phyloP scores from a whole-genome alignment of 2,797 vertebrate species.

The Gobionotothen gibberifrons region DNA sequence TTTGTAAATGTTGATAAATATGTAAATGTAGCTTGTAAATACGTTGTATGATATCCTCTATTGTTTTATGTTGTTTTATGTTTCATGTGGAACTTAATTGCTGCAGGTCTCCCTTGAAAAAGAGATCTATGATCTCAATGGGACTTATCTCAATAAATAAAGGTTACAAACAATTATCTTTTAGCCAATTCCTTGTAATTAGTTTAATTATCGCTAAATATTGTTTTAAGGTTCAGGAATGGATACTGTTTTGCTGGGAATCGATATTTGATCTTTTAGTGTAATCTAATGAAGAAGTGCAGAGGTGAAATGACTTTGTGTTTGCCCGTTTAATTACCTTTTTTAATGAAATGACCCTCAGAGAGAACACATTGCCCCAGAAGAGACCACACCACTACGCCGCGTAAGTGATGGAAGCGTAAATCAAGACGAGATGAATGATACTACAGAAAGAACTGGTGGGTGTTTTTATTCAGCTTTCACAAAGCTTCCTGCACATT shows the following conservation, averaged over 20 bases:
- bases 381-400: conserved; percentile 33
- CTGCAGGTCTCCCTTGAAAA: too few species aligned
- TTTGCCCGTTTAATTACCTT: neutral
- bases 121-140: too few species aligned
- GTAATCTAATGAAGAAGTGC: neutral
- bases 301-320: neutral
- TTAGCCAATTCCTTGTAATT: too few species aligned
- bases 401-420: conserved; percentile 60
- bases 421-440: conserved; percentile 51
- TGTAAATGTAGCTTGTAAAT: too few species aligned
- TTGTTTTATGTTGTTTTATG: too few species aligned
- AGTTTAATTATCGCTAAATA: too few species aligned
- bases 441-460: conserved; percentile 62
- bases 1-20: too few species aligned
- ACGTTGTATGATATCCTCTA: too few species aligned
- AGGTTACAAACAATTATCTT: too few species aligned
- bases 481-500: neutral
- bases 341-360: conserved; percentile 20
- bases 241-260: neutral
- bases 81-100: too few species aligned
- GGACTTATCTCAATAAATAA: too few species aligned
- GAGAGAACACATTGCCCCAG: conserved; percentile 41
- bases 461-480: conserved; percentile 1
- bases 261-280: neutral
- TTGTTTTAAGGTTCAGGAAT: neutral